A percentile compares a stretch with the other conserved stretches of the same genome.
Evolutionary conservation across 2,888 invertebrate genomes (phyloP).

Genomic region (Trissolcus japonicus): DNA sequence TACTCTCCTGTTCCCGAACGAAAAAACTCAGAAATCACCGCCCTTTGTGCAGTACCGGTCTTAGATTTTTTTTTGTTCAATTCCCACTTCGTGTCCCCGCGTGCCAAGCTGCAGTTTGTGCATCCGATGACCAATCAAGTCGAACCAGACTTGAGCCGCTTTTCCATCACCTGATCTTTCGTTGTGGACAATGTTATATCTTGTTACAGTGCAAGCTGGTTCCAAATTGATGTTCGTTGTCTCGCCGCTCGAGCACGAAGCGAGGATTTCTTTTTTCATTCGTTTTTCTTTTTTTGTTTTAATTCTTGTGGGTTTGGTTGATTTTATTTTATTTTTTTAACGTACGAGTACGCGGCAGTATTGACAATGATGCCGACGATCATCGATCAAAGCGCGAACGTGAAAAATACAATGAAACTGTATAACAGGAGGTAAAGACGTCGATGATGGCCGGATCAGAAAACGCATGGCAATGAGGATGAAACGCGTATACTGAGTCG

Average conservation of each 20-base stretch:
- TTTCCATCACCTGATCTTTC: neutral
- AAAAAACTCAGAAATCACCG: conserved; percentile 46
- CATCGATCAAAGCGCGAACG: conserved; percentile 57
- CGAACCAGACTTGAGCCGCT: neutral
- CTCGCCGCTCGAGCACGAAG: conserved; percentile 46
- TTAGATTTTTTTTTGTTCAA: conserved; percentile 38
- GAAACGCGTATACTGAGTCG: conserved; percentile 31
- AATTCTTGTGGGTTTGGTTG: conserved; percentile 22
- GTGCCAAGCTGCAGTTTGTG: conserved; percentile 22
- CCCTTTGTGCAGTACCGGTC: conserved; percentile 45
- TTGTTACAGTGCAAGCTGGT: too few species aligned
- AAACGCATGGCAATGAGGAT: conserved; percentile 46
- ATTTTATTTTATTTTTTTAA: conserved; percentile 45
- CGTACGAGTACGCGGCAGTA: conserved; percentile 58
- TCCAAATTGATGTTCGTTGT: conserved; percentile 39
- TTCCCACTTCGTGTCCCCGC: conserved; percentile 38
- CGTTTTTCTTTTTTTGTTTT: conserved; percentile 24
- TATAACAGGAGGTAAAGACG: conserved; percentile 54
- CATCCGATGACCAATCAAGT: conserved; percentile 40
- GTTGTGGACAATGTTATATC: neutral
- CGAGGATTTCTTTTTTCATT: conserved; percentile 24
- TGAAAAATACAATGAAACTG: conserved; percentile 56
- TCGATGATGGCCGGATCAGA: conserved; percentile 57
- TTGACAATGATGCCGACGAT: conserved; percentile 58
- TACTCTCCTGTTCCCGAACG: conserved; percentile 53